These are phyloP conservation scores for Pantelozetes paolii DNA, from an alignment of 2,888 invertebrate genomes.

Conservation along the genomic window DNA sequence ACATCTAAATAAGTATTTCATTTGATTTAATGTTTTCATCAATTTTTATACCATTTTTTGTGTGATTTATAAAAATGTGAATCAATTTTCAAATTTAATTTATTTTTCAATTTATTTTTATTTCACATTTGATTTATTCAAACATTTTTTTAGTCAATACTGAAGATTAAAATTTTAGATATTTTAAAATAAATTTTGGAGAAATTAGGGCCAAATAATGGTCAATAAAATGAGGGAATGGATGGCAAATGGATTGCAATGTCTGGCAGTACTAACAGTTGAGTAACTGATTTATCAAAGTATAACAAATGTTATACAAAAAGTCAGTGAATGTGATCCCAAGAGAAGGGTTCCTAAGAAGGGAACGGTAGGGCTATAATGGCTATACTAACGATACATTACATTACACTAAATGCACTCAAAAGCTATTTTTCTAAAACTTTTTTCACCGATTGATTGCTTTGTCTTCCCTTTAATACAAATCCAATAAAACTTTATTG, in stretches of 20 bases:
- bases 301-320: not conserved
- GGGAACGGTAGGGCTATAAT: not conserved
- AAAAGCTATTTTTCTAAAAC: not conserved
- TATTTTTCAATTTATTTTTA: too few relatives aligned
- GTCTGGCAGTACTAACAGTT: not conserved
- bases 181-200: too few relatives aligned
- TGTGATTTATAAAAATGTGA: not conserved
- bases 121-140: too few relatives aligned
- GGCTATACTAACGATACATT: not conserved
- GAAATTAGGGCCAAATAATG: slow-evolving; percentile 2
- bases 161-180: too few relatives aligned
- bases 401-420: not conserved
- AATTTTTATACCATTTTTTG: not conserved
- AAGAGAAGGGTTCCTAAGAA: not conserved
- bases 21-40: not conserved
- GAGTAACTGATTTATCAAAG: not conserved
- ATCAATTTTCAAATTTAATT: too few relatives aligned
- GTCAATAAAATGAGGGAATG: not conserved
- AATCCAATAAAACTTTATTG: too few relatives aligned
- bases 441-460: not conserved
- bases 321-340: not conserved
- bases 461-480: too few relatives aligned
- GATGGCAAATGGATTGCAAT: not conserved
- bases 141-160: too few relatives aligned
- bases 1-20: not conserved